Evolutionary conservation across 2,113 vertebrate genomes (phyloP), one percentile per base, ranked within the genome.

Genomic region (Rhinolophus sinicus): DNA sequence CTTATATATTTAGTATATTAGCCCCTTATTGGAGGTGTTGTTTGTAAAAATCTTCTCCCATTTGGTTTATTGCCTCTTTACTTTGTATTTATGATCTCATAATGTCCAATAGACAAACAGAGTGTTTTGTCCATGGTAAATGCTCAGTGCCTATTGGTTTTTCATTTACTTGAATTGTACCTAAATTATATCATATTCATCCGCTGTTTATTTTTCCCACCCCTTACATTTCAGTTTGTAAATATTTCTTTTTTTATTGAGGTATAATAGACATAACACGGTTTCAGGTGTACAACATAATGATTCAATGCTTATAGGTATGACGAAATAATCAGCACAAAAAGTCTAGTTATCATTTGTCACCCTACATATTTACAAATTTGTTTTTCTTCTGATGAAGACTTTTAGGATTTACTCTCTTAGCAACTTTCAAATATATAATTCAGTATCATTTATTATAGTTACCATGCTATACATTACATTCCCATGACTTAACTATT

Each of bases 91-190:
- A 75, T 40, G 6, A 64, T 60, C n/a, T 73, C 77, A 4, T 56
- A 2, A 40, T 65, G 26, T 81, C 4, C 9, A 4, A 28, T 28
- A 35, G 3, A 0, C 2, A 75, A 6, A 30, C 0, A 22, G 30
- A 40, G 0, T 40, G 13, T 0, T 22, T 58, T 60, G 6, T 4
- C 8, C 40, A 62, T 10, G 10, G 10, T 19, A 52, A 80, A 30
- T 16, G 12, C 33, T 47, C 3, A 56, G n/a, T 18, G 16, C 8
- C 58, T 22, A 28, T 1, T 35, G 3, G 15, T 35, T 75, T 83
- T 90, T 69, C 60, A 24, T 67, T 82, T 86, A 50, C 8, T n/a
- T 58, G 0, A 44, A 26, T 50, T 80, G 0, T 62, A 21, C 4
- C 35, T 88, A 16, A 70, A 64, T 80, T 26, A 44, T 52, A 11